Evolutionary conservation across 2,113 vertebrate genomes (phyloP), one percentile per base, ranked within the genome.

Genomic region (Danionella cerebrum): DNA sequence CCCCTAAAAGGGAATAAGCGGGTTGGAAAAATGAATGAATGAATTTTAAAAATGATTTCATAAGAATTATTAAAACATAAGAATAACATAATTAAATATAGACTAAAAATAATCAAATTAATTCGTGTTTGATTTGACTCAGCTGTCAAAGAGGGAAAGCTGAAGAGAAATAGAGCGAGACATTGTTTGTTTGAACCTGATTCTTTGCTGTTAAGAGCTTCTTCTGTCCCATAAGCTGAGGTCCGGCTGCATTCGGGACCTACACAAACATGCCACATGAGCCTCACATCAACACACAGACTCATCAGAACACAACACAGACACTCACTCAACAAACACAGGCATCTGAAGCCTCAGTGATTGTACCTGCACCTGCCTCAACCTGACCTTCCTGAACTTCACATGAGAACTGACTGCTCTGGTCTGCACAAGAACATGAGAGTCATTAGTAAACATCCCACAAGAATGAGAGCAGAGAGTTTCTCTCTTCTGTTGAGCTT

Each of bases 151-250:
- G 11, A 44, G 3, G 19, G 6, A 29, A 42, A 2, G 9, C n/a
- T n/a, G n/a, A 13, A 42, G 54, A 59, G 22, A 14, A 5, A n/a
- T 33, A 50, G 24, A 55, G 14, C 41, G 14, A 54, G 11, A 45
- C 16, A 51, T 39, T 18, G 29, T 38, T 51, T 27, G 7, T 33
- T 33, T 25, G 35, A 69, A 69, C 67, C 67, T 69, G 44, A 50
- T 41, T 59, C 44, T 51, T 69, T 29, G 11, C 55, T 52, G 67
- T 39, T n/a, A 33, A 33, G 33, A 52, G 67, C 67, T 31, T 62
- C 67, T 45, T 69, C 54, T 52, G 55, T 27, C 18, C 25, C 16
- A 69, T 21, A 60, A 41, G 57, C 31, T 11, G 47, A 42, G 21
- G 47, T 41, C 57, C 57, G 21, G 47, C 25, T 12, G 57, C 36